Conservation (phyloP, 2,113 vertebrate genomes). For the Onychorhynchus coronatus region DNA sequence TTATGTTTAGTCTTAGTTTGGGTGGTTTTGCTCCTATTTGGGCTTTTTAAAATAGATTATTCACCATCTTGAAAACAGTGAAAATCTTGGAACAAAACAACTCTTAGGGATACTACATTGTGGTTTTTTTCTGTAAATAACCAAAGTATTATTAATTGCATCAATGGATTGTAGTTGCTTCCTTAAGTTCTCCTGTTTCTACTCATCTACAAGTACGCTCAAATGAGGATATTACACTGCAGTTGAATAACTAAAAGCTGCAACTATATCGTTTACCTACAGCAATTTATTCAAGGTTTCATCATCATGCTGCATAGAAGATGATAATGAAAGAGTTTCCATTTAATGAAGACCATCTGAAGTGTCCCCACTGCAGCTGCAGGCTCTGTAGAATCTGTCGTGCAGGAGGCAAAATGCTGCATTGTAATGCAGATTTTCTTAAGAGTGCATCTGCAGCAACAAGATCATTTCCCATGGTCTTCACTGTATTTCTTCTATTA, state of each 20-base stretch:
- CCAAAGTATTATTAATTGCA: background rate
- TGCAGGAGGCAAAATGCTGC: slow-evolving; percentile 27
- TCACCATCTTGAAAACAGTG: background rate
- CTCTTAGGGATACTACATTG: background rate
- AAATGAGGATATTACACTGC: background rate
- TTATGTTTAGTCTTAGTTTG: background rate
- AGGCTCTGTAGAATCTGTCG: slow-evolving; percentile 29
- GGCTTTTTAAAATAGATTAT: background rate
- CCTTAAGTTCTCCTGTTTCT: background rate
- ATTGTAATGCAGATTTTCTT: slow-evolving; percentile 75
- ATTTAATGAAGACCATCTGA: slow-evolving; percentile 72
- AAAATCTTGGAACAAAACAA: no score
- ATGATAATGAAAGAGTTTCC: slow-evolving; percentile 68
- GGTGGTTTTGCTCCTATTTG: background rate
- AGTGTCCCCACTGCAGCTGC: slow-evolving; percentile 69
- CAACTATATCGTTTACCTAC: slow-evolving; percentile 57
- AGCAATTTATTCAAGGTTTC: slow-evolving; percentile 65
- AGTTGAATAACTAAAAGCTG: slow-evolving; percentile 19
- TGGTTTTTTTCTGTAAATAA: background rate
- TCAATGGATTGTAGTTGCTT: background rate
- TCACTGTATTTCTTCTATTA: slow-evolving; percentile 84
- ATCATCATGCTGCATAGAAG: slow-evolving; percentile 65
- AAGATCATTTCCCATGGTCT: slow-evolving; percentile 76
- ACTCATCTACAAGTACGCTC: background rate
- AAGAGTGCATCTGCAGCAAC: slow-evolving; percentile 65